Conservation (phyloP, 1,140 invertebrate species). For the Procambarus virginalis region DNA sequence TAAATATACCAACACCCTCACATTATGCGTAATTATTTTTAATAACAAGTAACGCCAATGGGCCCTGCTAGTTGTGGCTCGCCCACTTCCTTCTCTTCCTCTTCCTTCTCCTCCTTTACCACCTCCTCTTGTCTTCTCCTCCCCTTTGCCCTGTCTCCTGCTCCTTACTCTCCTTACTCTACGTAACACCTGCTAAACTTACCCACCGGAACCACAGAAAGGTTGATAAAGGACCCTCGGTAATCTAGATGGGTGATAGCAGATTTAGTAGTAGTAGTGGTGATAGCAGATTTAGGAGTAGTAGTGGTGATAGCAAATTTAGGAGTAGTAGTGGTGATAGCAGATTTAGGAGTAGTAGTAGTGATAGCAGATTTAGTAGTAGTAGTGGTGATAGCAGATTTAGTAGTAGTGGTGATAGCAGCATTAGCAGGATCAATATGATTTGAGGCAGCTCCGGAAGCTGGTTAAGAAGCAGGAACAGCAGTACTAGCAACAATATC, state of each 20-base stretch:
- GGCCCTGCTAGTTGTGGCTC: neutral
- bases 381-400: too few relatives aligned
- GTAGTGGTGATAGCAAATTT: too few relatives aligned
- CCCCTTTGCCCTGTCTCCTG: neutral
- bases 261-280: too few relatives aligned
- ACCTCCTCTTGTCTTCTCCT: neutral
- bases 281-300: neutral
- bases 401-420: neutral
- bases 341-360: too few relatives aligned
- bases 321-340: neutral
- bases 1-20: constrained; percentile 44
- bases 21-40: constrained; percentile 55
- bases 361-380: too few relatives aligned
- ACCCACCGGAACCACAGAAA: too few relatives aligned
- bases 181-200: too few relatives aligned
- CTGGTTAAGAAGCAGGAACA: too few relatives aligned
- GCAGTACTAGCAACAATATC: too few relatives aligned
- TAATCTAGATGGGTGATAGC: too few relatives aligned
- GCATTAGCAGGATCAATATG: neutral
- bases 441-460: too few relatives aligned
- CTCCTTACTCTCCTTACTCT: neutral
- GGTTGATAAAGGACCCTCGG: too few relatives aligned
- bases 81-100: neutral
- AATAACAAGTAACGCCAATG: constrained; percentile 48
- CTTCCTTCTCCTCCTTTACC: neutral